phyloP scores from a whole-genome alignment of 2,113 vertebrate genomes.

The Panthera uncia region DNA sequence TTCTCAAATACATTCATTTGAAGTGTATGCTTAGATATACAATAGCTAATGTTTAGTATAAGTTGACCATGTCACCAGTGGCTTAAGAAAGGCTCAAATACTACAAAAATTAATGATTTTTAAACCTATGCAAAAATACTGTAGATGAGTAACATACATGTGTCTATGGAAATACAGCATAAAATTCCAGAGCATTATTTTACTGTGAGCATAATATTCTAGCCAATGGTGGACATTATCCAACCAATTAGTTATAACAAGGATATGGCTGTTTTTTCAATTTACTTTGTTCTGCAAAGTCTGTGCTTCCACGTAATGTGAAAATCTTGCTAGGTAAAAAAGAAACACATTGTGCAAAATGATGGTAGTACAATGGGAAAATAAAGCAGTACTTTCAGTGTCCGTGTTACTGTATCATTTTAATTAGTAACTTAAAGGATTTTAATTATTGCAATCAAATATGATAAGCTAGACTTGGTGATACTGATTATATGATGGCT shows the following conservation, averaged over 20 bases:
- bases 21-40: background rate
- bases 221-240: background rate
- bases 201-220: background rate
- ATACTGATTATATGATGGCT: slow-evolving; percentile 72
- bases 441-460: slow-evolving; percentile 72
- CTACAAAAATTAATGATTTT: slow-evolving; percentile 1
- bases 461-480: slow-evolving; percentile 50
- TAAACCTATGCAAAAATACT: background rate
- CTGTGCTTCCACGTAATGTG: background rate
- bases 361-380: slow-evolving; percentile 31
- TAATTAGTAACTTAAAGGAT: slow-evolving; percentile 72
- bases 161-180: background rate
- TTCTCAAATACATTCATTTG: background rate
- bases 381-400: slow-evolving; percentile 58
- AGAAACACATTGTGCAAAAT: slow-evolving; percentile 65
- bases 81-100: background rate
- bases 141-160: background rate
- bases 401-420: slow-evolving; percentile 66
- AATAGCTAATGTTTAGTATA: background rate
- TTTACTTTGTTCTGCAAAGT: background rate
- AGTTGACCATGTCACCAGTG: background rate
- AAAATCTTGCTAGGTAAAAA: slow-evolving; percentile 69
- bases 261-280: background rate
- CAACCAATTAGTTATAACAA: background rate
- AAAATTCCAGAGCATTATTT: background rate